Base-by-base conservation (phyloP, 2,888 invertebrate species). In the Eupelmus urozonus region DNA sequence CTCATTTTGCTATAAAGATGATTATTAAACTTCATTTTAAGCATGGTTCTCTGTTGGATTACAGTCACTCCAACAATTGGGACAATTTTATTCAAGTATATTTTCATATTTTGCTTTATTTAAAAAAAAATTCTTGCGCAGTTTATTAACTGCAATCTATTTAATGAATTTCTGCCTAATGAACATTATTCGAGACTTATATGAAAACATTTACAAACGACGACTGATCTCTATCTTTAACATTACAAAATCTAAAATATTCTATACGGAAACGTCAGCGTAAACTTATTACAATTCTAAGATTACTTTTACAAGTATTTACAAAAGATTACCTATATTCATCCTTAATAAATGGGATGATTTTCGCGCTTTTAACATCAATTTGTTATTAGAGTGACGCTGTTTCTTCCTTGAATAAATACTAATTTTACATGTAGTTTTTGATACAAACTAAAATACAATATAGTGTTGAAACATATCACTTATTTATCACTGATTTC, bases 241-340 rank as follows among this genome's bases (percentile, higher is more conserved):
- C 23, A 60, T 57, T 51, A 74, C 70, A 66, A 42, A 74, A 5
- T 13, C 45, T 79, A 75, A 75, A 75, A 79, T 66, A 20, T 45
- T 45, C 71, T 34, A 42, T 40, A 63, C 40, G 34, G 40, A 45
- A 53, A 69, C 9, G 11, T 49, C 18, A 55, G 62, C 53, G 23
- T 45, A 9, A 53, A 34, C 40, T 42, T n/a, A 16, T 18, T 77
- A 78, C 57, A 65, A 70, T 53, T 51, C 53, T 55, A 34, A 49
- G 27, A n/a, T 29, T 69, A 57, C 45, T 71, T 62, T 55, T 72
- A 72, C 71, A 75, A 45, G 25, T 79, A 79, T 79, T 76, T 76
- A 79, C 79, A 79, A 67, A 40, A 45, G 34, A 65, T 40, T 49
- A 16, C 16, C 65, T 51, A 25, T 20, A n/a, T 55, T 40, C 0